phyloP scores from a whole-genome alignment of 2,113 vertebrate species.

The Pomatostomus ruficeps region DNA sequence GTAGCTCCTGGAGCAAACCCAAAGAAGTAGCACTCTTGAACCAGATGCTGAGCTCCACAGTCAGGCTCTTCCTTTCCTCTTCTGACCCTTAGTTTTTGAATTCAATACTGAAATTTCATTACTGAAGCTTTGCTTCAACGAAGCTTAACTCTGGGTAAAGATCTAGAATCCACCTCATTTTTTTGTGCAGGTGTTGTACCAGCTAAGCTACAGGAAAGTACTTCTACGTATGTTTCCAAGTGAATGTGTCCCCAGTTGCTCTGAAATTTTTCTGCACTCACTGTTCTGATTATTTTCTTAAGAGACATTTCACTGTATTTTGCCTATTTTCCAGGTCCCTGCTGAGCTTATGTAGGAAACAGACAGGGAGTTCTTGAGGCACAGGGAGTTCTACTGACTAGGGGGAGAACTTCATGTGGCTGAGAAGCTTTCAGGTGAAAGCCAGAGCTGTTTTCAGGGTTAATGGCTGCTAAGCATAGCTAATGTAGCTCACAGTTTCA shows the following conservation, averaged over 20 bases:
- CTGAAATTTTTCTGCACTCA: not conserved
- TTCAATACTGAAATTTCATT: not conserved
- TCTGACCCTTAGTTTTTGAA: not conserved
- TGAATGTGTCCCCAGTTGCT: not conserved
- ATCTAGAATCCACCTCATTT: not conserved
- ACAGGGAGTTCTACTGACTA: not conserved
- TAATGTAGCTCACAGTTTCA: not conserved
- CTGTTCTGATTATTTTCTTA: conserved; percentile 2
- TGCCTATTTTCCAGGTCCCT: not conserved
- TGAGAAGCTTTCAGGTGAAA: not conserved
- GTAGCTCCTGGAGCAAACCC: not conserved
- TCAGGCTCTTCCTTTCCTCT: not conserved
- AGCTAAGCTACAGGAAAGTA: not conserved
- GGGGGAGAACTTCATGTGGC: not conserved
- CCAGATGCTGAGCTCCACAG: not conserved
- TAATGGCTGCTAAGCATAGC: not conserved
- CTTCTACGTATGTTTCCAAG: not conserved
- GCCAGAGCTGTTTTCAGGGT: not conserved
- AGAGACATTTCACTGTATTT: not conserved
- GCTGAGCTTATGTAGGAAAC: not conserved
- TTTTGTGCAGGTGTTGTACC: not conserved
- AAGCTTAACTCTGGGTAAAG: not conserved
- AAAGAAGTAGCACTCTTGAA: not conserved
- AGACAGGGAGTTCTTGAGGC: not conserved
- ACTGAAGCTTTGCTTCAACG: not conserved